Conservation (phyloP, 2,797 vertebrate species). For the Sparus aurata region DNA sequence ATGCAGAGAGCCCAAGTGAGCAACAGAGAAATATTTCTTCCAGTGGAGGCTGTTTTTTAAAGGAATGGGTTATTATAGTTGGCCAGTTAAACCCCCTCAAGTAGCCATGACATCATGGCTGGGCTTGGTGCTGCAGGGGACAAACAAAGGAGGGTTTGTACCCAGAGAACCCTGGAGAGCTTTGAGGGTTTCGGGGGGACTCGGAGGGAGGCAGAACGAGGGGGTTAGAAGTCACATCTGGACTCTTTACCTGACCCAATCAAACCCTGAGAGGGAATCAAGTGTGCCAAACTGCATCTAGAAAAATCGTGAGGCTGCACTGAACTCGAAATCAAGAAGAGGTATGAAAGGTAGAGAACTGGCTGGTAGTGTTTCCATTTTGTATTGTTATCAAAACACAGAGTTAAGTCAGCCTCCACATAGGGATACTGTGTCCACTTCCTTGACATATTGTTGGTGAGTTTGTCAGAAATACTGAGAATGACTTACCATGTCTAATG, state of each 20-base stretch:
- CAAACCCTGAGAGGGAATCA: conserved; percentile 68
- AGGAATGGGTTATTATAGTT: conserved; percentile 89
- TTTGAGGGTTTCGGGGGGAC: conserved; percentile 75
- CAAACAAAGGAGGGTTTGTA: conserved; percentile 87
- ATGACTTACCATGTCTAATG: conserved; percentile 9
- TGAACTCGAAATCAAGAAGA: conserved; percentile 42
- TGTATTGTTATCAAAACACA: conserved; percentile 14
- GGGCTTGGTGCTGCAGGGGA: conserved; percentile 81
- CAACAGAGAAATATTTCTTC: conserved; percentile 86
- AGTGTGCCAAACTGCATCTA: conserved; percentile 66
- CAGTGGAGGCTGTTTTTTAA: conserved; percentile 82
- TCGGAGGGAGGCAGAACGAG: conserved; percentile 70
- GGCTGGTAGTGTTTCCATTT: conserved; percentile 22
- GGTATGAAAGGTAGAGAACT: conserved; percentile 33
- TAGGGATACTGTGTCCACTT: neutral
- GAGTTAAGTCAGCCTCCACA: neutral
- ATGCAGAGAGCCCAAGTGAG: conserved; percentile 82
- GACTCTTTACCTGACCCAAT: conserved; percentile 82
- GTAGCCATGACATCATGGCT: conserved; percentile 87
- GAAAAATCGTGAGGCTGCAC: conserved; percentile 51
- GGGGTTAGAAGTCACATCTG: conserved; percentile 85
- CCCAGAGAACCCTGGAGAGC: conserved; percentile 80
- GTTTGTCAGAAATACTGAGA: conserved; percentile 15
- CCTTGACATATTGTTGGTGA: neutral
- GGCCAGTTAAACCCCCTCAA: conserved; percentile 86